phyloP scores from a whole-genome alignment of 2,888 invertebrate species.

The Chaitophorus viminalis region DNA sequence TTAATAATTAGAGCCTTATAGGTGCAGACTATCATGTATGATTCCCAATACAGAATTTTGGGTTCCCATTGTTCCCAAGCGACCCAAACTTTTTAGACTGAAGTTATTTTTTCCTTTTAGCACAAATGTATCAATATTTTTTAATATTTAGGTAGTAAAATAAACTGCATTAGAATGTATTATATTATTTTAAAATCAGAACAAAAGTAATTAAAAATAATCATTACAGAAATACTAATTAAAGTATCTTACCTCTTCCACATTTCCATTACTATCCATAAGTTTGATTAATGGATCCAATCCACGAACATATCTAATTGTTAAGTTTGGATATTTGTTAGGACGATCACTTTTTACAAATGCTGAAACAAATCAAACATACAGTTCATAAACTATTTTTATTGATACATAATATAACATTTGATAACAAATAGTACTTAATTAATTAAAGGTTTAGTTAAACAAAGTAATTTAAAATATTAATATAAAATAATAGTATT shows the following conservation, averaged over 20 bases:
- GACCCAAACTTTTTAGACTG: no score
- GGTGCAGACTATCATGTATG: no score
- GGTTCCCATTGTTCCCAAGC: no score
- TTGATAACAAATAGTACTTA: neutral
- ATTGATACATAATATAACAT: no score
- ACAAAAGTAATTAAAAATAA: conserved; percentile 5
- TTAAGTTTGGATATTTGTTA: conserved; percentile 88
- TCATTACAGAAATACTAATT: neutral
- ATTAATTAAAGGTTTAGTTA: neutral
- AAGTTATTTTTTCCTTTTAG: no score
- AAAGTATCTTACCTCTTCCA: conserved; percentile 73
- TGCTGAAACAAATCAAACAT: conserved; percentile 71
- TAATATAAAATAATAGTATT: no score
- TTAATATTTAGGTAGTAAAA: neutral
- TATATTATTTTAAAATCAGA: neutral
- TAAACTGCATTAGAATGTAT: neutral
- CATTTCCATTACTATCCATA: conserved; percentile 83
- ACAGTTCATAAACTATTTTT: conserved; percentile 4
- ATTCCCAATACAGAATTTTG: no score
- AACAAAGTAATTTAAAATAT: no score
- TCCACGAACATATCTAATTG: conserved; percentile 92
- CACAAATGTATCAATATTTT: neutral
- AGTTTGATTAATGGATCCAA: conserved; percentile 94
- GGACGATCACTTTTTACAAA: conserved; percentile 95
- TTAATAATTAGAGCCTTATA: no score